Evolutionary conservation across 2,888 invertebrate genomes (phyloP).

Genomic region (Ecliptopera silaceata): DNA sequence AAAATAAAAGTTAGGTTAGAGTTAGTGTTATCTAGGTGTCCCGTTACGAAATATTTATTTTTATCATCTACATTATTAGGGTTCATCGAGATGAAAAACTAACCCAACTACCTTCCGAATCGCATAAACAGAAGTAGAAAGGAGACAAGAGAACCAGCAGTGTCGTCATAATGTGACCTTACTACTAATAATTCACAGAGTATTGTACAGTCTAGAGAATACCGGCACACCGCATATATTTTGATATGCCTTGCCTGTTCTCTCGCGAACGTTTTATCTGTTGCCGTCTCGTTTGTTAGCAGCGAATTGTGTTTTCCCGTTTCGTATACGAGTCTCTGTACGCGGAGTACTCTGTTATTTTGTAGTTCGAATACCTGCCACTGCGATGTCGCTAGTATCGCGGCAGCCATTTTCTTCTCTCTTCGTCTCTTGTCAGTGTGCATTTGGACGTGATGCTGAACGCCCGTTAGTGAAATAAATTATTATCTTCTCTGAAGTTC

Average conservation of each 20-base stretch:
- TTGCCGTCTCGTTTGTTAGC: conserved; percentile 43
- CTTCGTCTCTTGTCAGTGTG: conserved; percentile 69
- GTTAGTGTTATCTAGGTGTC: too few relatives aligned
- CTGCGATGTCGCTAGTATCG: conserved; percentile 52
- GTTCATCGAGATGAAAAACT: not conserved
- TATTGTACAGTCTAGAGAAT: conserved; percentile 48
- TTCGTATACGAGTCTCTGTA: conserved; percentile 42
- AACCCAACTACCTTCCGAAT: not conserved
- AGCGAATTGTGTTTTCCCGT: conserved; percentile 22
- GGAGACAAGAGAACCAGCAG: conserved; percentile 69
- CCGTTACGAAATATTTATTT: too few relatives aligned
- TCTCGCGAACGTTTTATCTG: conserved; percentile 12
- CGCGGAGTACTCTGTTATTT: conserved; percentile 44
- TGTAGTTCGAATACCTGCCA: conserved; percentile 55
- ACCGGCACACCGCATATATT: conserved; percentile 15
- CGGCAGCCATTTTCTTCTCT: conserved; percentile 80
- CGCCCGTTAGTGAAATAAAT: conserved; percentile 52
- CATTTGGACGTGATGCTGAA: conserved; percentile 55
- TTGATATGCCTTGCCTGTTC: conserved; percentile 19
- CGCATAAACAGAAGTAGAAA: conserved; percentile 61
- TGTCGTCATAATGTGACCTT: conserved; percentile 54
- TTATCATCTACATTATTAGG: too few relatives aligned
- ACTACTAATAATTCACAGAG: conserved; percentile 54
- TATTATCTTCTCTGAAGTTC: conserved; percentile 67
- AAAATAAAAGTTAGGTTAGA: too few relatives aligned